Base-by-base conservation (phyloP, 2,797 vertebrate genomes). In the Gymnoscopelus microlampas region DNA sequence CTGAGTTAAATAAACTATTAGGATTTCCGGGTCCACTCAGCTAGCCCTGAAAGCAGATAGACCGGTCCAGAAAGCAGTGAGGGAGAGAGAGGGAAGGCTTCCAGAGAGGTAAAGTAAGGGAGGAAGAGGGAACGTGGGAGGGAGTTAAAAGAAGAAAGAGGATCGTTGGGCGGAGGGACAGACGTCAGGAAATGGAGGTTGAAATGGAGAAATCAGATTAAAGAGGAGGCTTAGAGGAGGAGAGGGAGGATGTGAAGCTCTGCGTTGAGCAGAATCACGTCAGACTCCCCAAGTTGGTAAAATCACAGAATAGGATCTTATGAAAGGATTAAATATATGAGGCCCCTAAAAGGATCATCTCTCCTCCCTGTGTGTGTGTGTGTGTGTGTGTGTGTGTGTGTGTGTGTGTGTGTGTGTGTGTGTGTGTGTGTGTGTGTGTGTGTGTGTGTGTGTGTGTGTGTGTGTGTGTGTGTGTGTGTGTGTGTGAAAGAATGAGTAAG, bases 61-160 rank as follows among this genome's bases (percentile, higher is more conserved):
- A 15, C 49, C 23, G 8, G 60, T 13, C 29, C 13, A 24, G 49
- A 19, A 23, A 35, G 9, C n/a, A 53, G 13, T 35, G 29, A 24
- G 24, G 5, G 5, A 67, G 39, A 58, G 8, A 32, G 44, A 49
- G 7, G 12, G 12, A 19, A 19, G 19, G 7, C 3, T 13, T 24
- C 29, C 6, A 29, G 65, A 68, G 54, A 57, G 50, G 62, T 48
- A 66, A 24, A 15, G 32, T 6, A 3, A 56, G 14, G 66, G 3
- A 58, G 23, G 62, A 70, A 54, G 8, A 39, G 19, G 53, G 57
- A 2, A 47, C 58, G 12, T 11, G 8, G 3, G 24, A 53, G 3
- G 7, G 51, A 3, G 8, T 3, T 10, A 54, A 4, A 64, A 51
- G 3, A 50, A 53, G 12, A 23, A 3, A 61, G 51, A 2, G 24